A percentile compares a stretch with the other conserved stretches of the same genome.
Conservation (phyloP, 2,113 vertebrate species). For the Actenoides hombroni region DNA sequence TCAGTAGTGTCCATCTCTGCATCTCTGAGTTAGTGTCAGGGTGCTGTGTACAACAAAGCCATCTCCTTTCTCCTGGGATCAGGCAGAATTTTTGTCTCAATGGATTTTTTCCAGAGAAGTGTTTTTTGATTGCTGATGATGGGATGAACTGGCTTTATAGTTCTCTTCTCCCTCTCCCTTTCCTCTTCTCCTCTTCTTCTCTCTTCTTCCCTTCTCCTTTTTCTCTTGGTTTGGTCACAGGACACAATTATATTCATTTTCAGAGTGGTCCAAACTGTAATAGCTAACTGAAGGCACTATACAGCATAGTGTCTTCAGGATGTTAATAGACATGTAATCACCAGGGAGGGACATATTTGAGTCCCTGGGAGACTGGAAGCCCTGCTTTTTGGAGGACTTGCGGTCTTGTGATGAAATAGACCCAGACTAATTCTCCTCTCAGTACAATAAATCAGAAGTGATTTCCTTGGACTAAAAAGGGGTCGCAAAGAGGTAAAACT, state of each 20-base stretch:
- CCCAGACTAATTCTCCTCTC: not conserved
- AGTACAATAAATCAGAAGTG: not conserved
- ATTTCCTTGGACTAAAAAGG: not conserved
- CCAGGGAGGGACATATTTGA: not conserved
- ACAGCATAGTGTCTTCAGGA: not conserved
- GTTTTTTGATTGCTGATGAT: not conserved
- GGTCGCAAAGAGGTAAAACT: not conserved
- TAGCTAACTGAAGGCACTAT: not conserved
- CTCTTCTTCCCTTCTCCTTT: not conserved
- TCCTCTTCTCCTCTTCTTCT: no score
- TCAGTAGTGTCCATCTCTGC: not conserved
- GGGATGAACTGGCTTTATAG: not conserved
- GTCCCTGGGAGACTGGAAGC: not conserved
- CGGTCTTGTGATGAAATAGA: not conserved
- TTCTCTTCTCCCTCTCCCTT: not conserved
- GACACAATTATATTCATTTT: not conserved
- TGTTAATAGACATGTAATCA: not conserved
- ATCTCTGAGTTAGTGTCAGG: not conserved
- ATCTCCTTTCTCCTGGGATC: not conserved
- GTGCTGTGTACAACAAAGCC: not conserved
- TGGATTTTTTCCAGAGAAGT: not conserved
- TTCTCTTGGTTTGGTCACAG: not conserved
- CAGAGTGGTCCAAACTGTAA: not conserved
- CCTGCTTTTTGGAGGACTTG: not conserved
- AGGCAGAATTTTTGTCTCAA: not conserved